Evolutionary conservation across 2,797 vertebrate species (phyloP), one percentile per base, ranked within the genome.

Genomic region (Numenius phaeopus): DNA sequence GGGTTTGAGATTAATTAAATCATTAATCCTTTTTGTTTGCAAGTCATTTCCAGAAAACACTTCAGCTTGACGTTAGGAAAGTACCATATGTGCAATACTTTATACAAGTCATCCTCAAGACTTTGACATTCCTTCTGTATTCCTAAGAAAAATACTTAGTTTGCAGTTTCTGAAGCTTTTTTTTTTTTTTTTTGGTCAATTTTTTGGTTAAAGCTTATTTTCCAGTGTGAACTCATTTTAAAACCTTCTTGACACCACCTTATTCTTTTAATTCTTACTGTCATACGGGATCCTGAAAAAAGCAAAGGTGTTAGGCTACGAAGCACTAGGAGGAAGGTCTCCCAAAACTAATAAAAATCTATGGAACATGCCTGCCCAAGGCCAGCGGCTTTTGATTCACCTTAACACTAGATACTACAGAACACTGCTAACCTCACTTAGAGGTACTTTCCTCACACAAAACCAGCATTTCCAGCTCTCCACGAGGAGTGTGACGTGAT

Each of bases 1-100:
- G 54, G 16, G 11, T 47, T 91, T 77, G 46, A 86, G 44, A 73
- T 71, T 29, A 93, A 91, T 75, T 83, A 93, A 55, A 75, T n/a
- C 27, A 78, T 42, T 67, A 78, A 77, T 55, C 55, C 64, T 34
- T 83, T 80, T 34, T 80, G 39, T 70, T 61, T 66, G 39, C 29
- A 82, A 42, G 27, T 55, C 32, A 57, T 80, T 76, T 89, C 76
- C 72, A 78, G 37, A 78, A 73, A 69, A 85, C 70, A 46, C 27
- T 70, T 82, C 39, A 91, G 49, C 15, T 34, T 83, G n/a, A 64
- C 59, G 46, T 69, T 58, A 86, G 30, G n/a, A 54, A 90, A 71
- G n/a, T 40, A 70, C 29, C 17, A 6, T 18, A 58, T 27, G 18
- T 14, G 24, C n/a, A 72, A 15, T 77, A 83, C 69, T 89, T 87